Conservation (phyloP, 1,140 invertebrate genomes). For the Alviniconcha marisindica region DNA sequence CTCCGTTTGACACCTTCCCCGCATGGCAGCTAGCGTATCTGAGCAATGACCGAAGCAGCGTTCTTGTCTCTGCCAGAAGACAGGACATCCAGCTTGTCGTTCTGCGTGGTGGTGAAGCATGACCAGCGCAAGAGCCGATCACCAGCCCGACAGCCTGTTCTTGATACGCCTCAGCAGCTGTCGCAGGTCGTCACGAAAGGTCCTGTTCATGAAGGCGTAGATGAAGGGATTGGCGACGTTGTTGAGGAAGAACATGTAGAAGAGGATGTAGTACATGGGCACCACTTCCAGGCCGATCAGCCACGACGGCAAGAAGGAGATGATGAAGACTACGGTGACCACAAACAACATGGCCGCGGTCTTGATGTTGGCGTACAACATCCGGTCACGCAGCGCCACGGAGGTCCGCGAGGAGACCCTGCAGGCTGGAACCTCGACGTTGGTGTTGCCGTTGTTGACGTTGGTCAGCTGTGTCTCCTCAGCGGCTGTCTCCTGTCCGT, state of each 20-base stretch:
- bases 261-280: conserved; percentile 56
- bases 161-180: conserved; percentile 56
- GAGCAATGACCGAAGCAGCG: too few species aligned
- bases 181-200: conserved; percentile 65
- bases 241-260: conserved; percentile 70
- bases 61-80: too few species aligned
- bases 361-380: conserved; percentile 67
- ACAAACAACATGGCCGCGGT: conserved; percentile 72
- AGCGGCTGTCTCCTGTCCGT: conserved; percentile 27
- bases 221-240: conserved; percentile 71
- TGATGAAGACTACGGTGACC: conserved; percentile 68
- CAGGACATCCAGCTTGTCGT: too few species aligned
- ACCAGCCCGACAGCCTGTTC: conserved; percentile 36
- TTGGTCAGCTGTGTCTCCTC: conserved; percentile 56
- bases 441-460: conserved; percentile 44
- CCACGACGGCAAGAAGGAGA: conserved; percentile 68
- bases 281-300: conserved; percentile 60
- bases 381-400: conserved; percentile 53
- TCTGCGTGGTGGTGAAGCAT: too few species aligned
- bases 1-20: too few species aligned
- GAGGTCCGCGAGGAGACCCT: conserved; percentile 37
- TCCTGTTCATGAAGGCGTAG: conserved; percentile 72
- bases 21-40: too few species aligned
- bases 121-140: too few species aligned
- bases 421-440: neutral